Evolutionary conservation across 2,888 invertebrate genomes (phyloP).

Genomic region (Chalcis sispes): DNA sequence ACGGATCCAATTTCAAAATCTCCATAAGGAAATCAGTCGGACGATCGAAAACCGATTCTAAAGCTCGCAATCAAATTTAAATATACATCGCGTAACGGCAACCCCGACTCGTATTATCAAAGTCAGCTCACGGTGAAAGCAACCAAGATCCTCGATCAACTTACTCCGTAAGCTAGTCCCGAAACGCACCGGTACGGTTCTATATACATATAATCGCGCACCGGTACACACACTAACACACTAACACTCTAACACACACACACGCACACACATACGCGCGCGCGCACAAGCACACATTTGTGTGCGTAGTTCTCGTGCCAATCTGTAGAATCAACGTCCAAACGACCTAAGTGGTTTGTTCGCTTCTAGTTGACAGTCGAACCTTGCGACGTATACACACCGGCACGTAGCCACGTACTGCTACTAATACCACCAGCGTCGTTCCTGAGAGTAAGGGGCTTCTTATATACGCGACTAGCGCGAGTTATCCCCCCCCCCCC

Average conservation of each 20-base stretch:
- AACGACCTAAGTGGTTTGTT: slow-evolving; percentile 56
- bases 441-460: background rate
- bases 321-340: slow-evolving; percentile 49
- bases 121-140: background rate
- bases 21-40: background rate
- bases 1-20: no score
- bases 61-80: background rate
- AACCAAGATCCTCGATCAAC: slow-evolving; percentile 24
- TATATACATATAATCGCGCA: no score
- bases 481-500: slow-evolving; percentile 16
- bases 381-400: background rate
- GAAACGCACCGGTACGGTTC: no score
- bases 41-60: background rate
- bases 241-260: background rate
- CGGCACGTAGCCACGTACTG: background rate
- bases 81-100: background rate
- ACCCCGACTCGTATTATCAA: background rate
- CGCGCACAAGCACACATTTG: background rate
- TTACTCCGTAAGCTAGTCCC: background rate
- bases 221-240: background rate
- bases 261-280: background rate
- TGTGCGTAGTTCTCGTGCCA: background rate
- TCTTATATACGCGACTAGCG: background rate
- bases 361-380: slow-evolving; percentile 45
- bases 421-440: no score